Conservation (phyloP, 2,797 vertebrate genomes). For the Lycodopsis pacificus region DNA sequence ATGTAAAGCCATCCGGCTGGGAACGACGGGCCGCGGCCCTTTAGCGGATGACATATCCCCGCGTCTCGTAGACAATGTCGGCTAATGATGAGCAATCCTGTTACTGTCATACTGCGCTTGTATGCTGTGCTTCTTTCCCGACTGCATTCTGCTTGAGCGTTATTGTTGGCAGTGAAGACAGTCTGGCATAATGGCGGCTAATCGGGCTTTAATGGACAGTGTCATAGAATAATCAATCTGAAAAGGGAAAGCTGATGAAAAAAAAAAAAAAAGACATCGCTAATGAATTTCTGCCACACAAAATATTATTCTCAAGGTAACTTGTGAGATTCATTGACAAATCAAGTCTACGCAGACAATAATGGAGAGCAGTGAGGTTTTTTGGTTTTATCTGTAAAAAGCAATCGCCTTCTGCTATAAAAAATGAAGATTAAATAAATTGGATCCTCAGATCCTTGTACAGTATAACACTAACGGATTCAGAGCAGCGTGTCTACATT, state of each 20-base stretch:
- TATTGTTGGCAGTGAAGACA: constrained; percentile 78
- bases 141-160: constrained; percentile 63
- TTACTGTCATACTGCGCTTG: constrained; percentile 69
- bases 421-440: constrained; percentile 40
- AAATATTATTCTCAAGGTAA: constrained; percentile 65
- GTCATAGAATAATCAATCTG: constrained; percentile 79
- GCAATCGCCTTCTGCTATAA: constrained; percentile 28
- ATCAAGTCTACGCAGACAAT: constrained; percentile 44
- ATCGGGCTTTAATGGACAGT: constrained; percentile 81
- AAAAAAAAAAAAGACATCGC: constrained; percentile 44
- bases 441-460: constrained; percentile 17
- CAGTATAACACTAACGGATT: constrained; percentile 37
- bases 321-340: constrained; percentile 43
- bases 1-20: constrained; percentile 63
- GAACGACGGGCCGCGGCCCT: constrained; percentile 59
- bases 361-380: constrained; percentile 36
- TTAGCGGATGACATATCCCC: constrained; percentile 70
- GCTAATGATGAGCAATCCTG: constrained; percentile 80
- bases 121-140: constrained; percentile 50
- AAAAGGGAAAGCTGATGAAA: constrained; percentile 47
- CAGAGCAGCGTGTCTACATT: constrained; percentile 10
- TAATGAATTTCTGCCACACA: constrained; percentile 68
- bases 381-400: constrained; percentile 54
- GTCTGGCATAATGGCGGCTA: constrained; percentile 76
- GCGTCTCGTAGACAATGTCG: constrained; percentile 72